Base-by-base conservation (phyloP, 1,140 invertebrate genomes). In the Agrilus planipennis region DNA sequence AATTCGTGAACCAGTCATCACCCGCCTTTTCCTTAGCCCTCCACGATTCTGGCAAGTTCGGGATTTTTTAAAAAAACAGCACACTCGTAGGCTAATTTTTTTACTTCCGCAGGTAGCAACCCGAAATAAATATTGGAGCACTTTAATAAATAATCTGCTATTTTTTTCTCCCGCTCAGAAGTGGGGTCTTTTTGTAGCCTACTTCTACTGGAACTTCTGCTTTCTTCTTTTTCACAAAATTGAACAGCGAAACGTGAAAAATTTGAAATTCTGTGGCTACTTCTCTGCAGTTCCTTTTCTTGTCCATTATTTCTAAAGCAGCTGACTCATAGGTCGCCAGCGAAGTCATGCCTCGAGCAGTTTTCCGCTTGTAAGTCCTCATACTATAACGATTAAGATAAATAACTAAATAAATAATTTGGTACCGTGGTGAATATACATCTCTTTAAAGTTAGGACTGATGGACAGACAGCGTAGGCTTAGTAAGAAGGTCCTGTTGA, bases 1-100 rank as follows among this genome's bases (percentile, higher is more conserved):
- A 66, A 5, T 37, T 45, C 35, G 30, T 36, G 34, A 64, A 47
- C 63, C 66, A 67, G 16, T 59, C 57, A 18, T 41, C 43, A 30
- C 55, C 49, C 38, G 62, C 65, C 36, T 45, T 47, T 47, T 57
- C 34, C 10, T 52, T 54, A 47, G 45, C 37, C 6, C 46, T 21
- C 58, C 63, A 65, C 12, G 37, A 44, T 6, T 30, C 19, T 7
- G 23, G 12, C 23, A 32, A 60, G 60, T 17, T 51, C 45, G 32
- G 52, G 53, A 3, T 58, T 45, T 10, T 53, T 46, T 43, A 57
- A 55, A 14, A 28, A 22, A 25, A 25, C 39, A 17, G 58, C 62
- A 43, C 54, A 53, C 55, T 67, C 44, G 48, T 59, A 64, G 14
- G 64, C 64, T 22, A 65, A 34, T 46, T 51, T 45, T 35, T 56